Percentiles rank a stretch among this genome's conserved stretches.
phyloP scores from a whole-genome alignment of 2,888 invertebrate genomes.

The Willowsia nigromaculata region DNA sequence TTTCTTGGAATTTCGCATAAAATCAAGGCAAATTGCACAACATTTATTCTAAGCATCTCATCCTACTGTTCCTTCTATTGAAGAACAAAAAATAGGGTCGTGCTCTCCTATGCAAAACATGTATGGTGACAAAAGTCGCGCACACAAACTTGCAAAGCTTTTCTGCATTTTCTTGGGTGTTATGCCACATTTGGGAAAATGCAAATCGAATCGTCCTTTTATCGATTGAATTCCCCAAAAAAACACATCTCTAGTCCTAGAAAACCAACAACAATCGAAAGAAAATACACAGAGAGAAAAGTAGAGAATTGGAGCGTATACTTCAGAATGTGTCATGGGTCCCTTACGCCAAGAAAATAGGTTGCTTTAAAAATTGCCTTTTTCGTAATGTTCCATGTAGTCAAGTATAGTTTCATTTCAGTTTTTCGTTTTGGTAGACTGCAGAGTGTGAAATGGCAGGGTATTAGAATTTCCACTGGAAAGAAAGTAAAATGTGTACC shows the following conservation, averaged over 20 bases:
- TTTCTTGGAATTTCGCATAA: slow-evolving; percentile 44
- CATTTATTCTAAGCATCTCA: slow-evolving; percentile 38
- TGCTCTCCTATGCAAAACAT: neutral
- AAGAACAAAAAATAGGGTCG: neutral
- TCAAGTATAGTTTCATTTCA: slow-evolving; percentile 16
- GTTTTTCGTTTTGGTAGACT: neutral
- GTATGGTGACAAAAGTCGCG: neutral
- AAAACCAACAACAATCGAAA: slow-evolving; percentile 5
- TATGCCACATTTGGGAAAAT: slow-evolving; percentile 52
- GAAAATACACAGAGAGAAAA: neutral
- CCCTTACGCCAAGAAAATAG: neutral
- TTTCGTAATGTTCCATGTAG: neutral
- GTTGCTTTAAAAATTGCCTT: neutral
- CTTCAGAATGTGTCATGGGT: neutral
- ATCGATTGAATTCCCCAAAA: slow-evolving; percentile 50
- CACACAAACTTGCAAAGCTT: neutral
- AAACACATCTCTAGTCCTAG: neutral
- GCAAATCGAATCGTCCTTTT: slow-evolving; percentile 62
- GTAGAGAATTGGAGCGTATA: neutral
- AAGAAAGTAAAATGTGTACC: neutral
- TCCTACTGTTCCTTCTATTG: neutral
- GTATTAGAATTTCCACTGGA: slow-evolving; percentile 29
- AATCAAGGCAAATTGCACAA: slow-evolving; percentile 59
- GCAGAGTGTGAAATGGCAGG: slow-evolving; percentile 9
- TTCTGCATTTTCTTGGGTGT: neutral